These are phyloP conservation scores for Caenorhabditis doughertyi DNA, from an alignment of 2,888 invertebrate genomes.

Conservation along the genomic window DNA sequence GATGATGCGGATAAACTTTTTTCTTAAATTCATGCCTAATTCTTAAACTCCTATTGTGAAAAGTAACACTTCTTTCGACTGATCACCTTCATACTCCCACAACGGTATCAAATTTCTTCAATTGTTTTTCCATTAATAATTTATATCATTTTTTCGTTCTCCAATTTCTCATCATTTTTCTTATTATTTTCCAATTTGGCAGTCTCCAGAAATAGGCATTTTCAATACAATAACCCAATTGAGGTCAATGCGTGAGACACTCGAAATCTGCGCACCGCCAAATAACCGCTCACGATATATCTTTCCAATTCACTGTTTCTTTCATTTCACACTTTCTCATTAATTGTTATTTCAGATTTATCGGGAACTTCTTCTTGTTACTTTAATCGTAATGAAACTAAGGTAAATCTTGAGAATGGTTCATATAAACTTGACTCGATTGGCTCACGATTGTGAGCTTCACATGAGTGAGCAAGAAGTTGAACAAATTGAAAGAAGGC, in stretches of 20 bases:
- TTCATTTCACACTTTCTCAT: slow-evolving; percentile 11
- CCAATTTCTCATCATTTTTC: neutral
- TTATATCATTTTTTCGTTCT: slow-evolving; percentile 4
- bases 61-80: too few relatives aligned
- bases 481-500: slow-evolving; percentile 53
- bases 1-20: too few relatives aligned
- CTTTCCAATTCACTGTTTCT: slow-evolving; percentile 4
- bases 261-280: slow-evolving; percentile 39
- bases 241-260: slow-evolving; percentile 63
- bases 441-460: slow-evolving; percentile 63
- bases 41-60: too few relatives aligned
- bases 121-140: slow-evolving; percentile 3
- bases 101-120: slow-evolving; percentile 17
- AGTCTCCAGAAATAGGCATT: slow-evolving; percentile 37
- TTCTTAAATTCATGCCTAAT: too few relatives aligned
- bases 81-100: too few relatives aligned
- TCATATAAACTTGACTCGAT: slow-evolving; percentile 55
- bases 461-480: slow-evolving; percentile 56
- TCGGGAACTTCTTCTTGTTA: neutral
- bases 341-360: neutral
- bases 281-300: slow-evolving; percentile 29
- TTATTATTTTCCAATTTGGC: slow-evolving; percentile 22
- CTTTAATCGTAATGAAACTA: slow-evolving; percentile 20
- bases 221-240: slow-evolving; percentile 36
- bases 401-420: slow-evolving; percentile 43